Conservation (phyloP, 2,888 invertebrate genomes). For the Cecidostiba fungosa region DNA sequence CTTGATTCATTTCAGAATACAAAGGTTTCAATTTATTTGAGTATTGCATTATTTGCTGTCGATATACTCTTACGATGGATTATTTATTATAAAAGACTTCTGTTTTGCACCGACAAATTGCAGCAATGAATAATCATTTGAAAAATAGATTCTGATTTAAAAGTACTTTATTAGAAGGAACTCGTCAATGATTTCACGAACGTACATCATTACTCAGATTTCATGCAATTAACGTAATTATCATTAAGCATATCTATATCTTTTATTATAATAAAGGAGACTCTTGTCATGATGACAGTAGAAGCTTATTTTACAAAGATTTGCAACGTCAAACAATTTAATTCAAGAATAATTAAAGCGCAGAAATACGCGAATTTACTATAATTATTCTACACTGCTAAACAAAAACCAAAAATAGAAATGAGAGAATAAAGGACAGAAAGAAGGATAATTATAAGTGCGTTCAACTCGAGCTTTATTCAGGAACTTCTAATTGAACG, state of each 20-base stretch:
- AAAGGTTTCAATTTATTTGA: constrained; percentile 45
- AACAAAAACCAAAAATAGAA: background rate
- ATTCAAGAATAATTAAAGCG: background rate
- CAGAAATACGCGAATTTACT: background rate
- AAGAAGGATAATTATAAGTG: constrained; percentile 5
- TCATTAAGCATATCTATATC: too few relatives aligned
- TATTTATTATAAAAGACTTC: background rate
- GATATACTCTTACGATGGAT: background rate
- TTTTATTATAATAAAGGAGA: too few relatives aligned
- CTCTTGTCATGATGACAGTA: background rate
- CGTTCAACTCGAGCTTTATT: background rate
- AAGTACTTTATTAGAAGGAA: background rate
- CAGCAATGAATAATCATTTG: background rate
- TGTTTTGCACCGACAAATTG: background rate
- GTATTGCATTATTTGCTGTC: background rate
- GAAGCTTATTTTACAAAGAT: background rate
- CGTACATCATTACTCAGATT: background rate
- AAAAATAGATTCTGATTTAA: background rate
- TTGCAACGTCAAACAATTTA: background rate
- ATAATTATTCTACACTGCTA: background rate
- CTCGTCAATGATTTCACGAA: background rate
- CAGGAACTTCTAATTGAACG: background rate
- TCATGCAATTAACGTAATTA: too few relatives aligned
- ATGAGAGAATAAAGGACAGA: background rate
- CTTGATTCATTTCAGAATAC: constrained; percentile 17